Conservation (phyloP, 2,797 vertebrate species). For the Enteromius anoplus region DNA sequence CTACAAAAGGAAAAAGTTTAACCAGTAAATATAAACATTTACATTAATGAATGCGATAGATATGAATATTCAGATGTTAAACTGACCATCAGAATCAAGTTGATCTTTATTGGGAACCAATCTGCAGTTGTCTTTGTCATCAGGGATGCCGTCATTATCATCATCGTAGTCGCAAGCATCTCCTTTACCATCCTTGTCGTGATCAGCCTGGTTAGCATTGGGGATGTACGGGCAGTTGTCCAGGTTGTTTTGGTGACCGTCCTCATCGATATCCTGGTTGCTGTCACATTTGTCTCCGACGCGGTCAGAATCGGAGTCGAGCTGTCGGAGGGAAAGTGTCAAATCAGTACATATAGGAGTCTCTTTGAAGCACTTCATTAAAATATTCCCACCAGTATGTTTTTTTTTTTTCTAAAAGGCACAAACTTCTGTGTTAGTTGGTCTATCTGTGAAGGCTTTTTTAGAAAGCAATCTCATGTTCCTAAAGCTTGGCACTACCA, state of each 20-base stretch:
- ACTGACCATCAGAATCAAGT: slow-evolving; percentile 89
- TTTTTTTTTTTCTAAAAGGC: slow-evolving; percentile 51
- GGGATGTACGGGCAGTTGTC: slow-evolving; percentile 98
- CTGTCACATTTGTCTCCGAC: slow-evolving; percentile 96
- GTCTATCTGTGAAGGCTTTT: slow-evolving; percentile 45
- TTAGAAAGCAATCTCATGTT: slow-evolving; percentile 53
- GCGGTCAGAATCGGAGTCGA: slow-evolving; percentile 91
- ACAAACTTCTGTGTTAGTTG: slow-evolving; percentile 16
- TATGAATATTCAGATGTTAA: neutral
- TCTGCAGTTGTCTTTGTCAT: slow-evolving; percentile 96
- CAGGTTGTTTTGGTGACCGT: slow-evolving; percentile 97
- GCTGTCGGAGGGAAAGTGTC: slow-evolving; percentile 68
- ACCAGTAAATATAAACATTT: neutral
- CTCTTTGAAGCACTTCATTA: neutral
- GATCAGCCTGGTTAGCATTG: slow-evolving; percentile 96
- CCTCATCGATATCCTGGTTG: slow-evolving; percentile 98
- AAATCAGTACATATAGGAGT: neutral
- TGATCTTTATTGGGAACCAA: slow-evolving; percentile 92
- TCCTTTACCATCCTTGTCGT: slow-evolving; percentile 97
- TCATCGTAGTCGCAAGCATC: slow-evolving; percentile 97
- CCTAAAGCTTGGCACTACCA: slow-evolving; percentile 57
- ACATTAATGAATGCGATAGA: neutral
- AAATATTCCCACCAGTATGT: slow-evolving; percentile 41
- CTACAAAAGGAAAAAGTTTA: slow-evolving; percentile 64
- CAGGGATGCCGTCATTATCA: slow-evolving; percentile 94